phyloP scores from a whole-genome alignment of 1,140 invertebrate species.

The Oncopeltus fasciatus region DNA sequence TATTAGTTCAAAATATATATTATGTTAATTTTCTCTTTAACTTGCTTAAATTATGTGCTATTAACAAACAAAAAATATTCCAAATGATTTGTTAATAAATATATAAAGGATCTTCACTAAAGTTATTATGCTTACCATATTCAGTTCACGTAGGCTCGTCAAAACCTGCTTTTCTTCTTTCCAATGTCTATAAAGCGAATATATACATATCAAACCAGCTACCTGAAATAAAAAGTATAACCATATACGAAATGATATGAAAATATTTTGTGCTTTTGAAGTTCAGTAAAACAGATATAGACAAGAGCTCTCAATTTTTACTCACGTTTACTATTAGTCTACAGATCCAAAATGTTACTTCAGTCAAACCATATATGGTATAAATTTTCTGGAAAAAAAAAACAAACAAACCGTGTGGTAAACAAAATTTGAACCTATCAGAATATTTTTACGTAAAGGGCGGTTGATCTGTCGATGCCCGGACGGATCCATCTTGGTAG shows the following conservation, averaged over 20 bases:
- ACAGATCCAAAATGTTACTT: slow-evolving; percentile 26
- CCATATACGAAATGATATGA: not conserved
- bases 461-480: no score
- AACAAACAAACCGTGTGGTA: not conserved
- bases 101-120: not conserved
- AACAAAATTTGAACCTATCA: no score
- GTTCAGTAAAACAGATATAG: not conserved
- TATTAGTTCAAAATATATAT: not conserved
- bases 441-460: no score
- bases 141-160: slow-evolving; percentile 26
- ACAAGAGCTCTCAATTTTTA: not conserved
- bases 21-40: not conserved
- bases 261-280: not conserved
- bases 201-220: slow-evolving; percentile 25
- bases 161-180: slow-evolving; percentile 29
- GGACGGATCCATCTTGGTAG: no score
- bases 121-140: slow-evolving; percentile 18
- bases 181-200: slow-evolving; percentile 27
- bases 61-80: not conserved
- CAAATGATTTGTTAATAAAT: not conserved
- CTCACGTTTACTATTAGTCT: slow-evolving; percentile 24
- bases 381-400: slow-evolving; percentile 25
- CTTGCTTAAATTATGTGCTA: not conserved
- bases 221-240: slow-evolving; percentile 12
- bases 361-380: slow-evolving; percentile 25